Base-by-base conservation (phyloP, 2,888 invertebrate species). In the Nephrocerus scutellatus region DNA sequence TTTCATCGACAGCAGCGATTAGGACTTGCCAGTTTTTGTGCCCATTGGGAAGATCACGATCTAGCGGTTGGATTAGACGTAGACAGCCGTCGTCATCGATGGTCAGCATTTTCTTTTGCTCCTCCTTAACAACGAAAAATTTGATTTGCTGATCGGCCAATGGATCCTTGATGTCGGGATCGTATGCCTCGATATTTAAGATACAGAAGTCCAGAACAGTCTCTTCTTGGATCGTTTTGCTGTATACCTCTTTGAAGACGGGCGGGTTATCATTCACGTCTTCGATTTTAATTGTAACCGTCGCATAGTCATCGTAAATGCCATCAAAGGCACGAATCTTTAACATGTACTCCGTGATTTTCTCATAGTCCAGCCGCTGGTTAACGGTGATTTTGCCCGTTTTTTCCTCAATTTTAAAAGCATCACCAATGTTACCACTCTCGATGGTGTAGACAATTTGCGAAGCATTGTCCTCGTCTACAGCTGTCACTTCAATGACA, bases 191-290 rank as follows among this genome's bases (percentile, higher is more conserved):
- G 53, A 82, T 78, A 57, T 69, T 76, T 7, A 82, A 75, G 54
- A 85, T 79, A 59, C 86, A 87, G 22, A 78, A 77, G 47, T 75
- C 73, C 36, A 80, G 75, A 8, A 81, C 57, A 34, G 72, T 74
- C 59, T 91, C 89, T 59, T 89, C 89, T 31, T 75, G 71, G 42
- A 89, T 84, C 1, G 79, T 81, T 33, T 81, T 82, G 36, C 79
- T 80, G 54, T 81, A 82, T 33, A 80, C 74, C 34, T 79, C 80
- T 31, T 77, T 66, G 58, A 96, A 95, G 2, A 82, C 77, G 0
- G 96, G 96, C 0, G 83, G 81, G 64, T 93, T 91, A 62, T 96
- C 96, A 60, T 96, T 96, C 30, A 92, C 82, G 63, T 96, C 87
- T 51, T 80, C 82, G 36, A 93, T 84, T 51, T 82, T 80, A 32